Evolutionary conservation across 2,888 invertebrate species (phyloP).

Genomic region (Cataglyphis cursor): DNA sequence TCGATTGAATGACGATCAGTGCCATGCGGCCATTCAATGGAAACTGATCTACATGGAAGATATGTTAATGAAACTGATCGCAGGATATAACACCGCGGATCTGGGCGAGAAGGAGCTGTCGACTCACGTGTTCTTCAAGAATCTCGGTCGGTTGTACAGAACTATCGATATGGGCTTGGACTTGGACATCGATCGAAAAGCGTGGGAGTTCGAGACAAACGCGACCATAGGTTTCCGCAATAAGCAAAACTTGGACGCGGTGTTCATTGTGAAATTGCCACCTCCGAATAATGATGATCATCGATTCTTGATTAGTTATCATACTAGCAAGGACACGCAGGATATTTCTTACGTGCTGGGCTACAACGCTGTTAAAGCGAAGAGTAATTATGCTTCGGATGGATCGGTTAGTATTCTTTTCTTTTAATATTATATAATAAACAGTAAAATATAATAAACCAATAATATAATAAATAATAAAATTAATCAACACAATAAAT

Average conservation of each 20-base stretch:
- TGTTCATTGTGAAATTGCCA: constrained; percentile 89
- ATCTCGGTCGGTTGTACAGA: constrained; percentile 88
- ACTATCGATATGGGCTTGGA: constrained; percentile 88
- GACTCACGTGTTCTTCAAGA: constrained; percentile 87
- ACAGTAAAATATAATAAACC: not conserved
- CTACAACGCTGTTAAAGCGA: constrained; percentile 88
- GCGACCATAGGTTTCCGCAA: constrained; percentile 88
- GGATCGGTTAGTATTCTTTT: constrained; percentile 88
- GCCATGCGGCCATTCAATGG: constrained; percentile 87
- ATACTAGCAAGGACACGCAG: constrained; percentile 85
- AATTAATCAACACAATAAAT: constrained; percentile 10
- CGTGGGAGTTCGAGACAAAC: constrained; percentile 89
- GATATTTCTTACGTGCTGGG: constrained; percentile 87
- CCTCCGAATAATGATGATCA: constrained; percentile 90
- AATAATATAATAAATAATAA: not conserved
- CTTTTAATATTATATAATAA: not conserved
- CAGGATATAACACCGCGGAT: constrained; percentile 83
- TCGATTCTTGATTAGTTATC: constrained; percentile 88
- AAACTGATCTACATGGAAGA: constrained; percentile 87
- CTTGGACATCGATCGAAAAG: constrained; percentile 88
- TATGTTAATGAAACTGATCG: constrained; percentile 81
- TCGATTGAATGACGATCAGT: constrained; percentile 85
- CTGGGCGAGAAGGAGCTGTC: constrained; percentile 85
- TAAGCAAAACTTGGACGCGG: constrained; percentile 88
- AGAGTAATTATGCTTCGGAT: constrained; percentile 88